phyloP scores from a whole-genome alignment of 2,888 invertebrate genomes.

The Lordiphosa andalusiaca region DNA sequence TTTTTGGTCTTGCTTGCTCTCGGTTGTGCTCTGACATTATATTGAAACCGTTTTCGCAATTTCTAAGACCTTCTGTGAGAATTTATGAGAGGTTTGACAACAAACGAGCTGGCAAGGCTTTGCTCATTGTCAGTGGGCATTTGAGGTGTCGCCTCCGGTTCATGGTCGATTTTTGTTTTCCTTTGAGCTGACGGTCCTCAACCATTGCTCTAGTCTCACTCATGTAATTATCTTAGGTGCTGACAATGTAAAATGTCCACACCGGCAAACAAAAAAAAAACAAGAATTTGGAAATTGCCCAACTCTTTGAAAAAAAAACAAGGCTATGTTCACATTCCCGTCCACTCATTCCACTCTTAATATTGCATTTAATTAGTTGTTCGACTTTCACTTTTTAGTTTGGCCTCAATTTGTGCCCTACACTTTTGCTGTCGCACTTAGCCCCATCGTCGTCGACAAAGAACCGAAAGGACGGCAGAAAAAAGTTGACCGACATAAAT shows the following conservation, averaged over 20 bases:
- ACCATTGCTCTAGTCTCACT: too few relatives aligned
- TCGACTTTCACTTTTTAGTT: constrained; percentile 28
- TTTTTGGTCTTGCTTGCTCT: too few relatives aligned
- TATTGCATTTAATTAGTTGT: constrained; percentile 52
- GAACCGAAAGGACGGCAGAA: constrained; percentile 6
- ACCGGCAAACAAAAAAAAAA: constrained; percentile 37
- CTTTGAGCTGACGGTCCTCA: too few relatives aligned
- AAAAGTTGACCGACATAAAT: constrained; percentile 62
- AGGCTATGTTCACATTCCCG: neutral
- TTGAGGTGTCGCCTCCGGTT: too few relatives aligned
- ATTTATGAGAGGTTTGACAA: too few relatives aligned
- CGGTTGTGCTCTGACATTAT: too few relatives aligned
- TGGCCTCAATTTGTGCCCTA: constrained; percentile 36
- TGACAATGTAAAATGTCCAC: constrained; percentile 11
- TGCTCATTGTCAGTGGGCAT: too few relatives aligned
- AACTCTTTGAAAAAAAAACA: constrained; percentile 13
- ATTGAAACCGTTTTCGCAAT: too few relatives aligned
- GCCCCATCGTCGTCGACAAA: constrained; percentile 1
- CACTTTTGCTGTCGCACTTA: constrained; percentile 11
- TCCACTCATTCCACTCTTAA: constrained; percentile 32
- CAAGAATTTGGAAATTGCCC: constrained; percentile 25
- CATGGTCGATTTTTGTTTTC: too few relatives aligned
- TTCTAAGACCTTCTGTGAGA: too few relatives aligned
- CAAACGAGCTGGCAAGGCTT: too few relatives aligned
- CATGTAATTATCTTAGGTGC: too few relatives aligned